A percentile compares a stretch with the other conserved stretches of the same genome.
Evolutionary conservation across 2,113 vertebrate genomes (phyloP).

Genomic region (Capra hircus): DNA sequence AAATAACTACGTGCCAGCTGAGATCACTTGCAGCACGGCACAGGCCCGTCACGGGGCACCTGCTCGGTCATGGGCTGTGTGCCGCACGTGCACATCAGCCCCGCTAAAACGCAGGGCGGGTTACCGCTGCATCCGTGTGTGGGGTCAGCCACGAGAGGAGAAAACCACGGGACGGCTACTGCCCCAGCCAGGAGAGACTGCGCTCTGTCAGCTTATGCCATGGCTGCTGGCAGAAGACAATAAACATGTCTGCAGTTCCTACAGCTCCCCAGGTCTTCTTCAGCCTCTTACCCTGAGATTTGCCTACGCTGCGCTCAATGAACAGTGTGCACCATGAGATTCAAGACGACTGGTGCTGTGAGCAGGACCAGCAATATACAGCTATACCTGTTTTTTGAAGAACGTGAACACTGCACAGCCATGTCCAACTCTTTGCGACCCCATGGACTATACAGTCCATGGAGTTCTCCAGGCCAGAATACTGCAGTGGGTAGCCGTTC

Average conservation of each 20-base stretch:
- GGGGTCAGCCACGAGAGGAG: background rate
- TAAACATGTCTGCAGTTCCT: background rate
- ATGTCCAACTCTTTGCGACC: rapidly evolving
- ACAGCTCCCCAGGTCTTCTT: background rate
- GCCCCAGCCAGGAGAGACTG: background rate
- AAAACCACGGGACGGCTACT: rapidly evolving
- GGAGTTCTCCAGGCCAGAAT: background rate
- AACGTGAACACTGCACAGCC: background rate
- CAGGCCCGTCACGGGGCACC: background rate
- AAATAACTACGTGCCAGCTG: background rate
- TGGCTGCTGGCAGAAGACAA: background rate
- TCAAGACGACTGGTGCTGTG: background rate
- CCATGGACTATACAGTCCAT: background rate
- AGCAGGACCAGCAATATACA: background rate
- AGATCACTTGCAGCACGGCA: background rate
- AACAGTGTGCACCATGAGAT: background rate
- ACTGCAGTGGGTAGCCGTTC: background rate
- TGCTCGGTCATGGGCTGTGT: background rate
- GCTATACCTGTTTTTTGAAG: background rate
- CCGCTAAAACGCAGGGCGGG: background rate
- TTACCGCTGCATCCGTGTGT: background rate
- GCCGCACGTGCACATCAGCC: background rate
- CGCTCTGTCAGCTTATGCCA: rapidly evolving
- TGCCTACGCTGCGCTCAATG: background rate
- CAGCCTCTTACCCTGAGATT: background rate